phyloP scores from a whole-genome alignment of 1,140 invertebrate species.

The Cephus cinctus region DNA sequence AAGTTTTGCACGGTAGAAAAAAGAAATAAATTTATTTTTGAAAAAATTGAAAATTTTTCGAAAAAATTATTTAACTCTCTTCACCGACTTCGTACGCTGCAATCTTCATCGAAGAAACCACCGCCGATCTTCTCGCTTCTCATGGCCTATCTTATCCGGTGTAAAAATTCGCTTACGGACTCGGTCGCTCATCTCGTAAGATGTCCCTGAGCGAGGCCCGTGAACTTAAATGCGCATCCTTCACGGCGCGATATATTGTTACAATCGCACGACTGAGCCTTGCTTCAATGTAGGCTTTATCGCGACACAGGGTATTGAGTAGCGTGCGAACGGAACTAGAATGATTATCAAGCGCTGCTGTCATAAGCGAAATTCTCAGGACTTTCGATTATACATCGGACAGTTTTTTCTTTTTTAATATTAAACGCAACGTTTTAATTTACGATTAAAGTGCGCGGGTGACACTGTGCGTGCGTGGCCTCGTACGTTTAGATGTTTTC shows the following conservation, averaged over 20 bases:
- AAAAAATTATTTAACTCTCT: background rate
- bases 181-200: conserved; percentile 33
- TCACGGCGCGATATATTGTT: conserved; percentile 49
- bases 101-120: conserved; percentile 9
- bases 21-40: background rate
- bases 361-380: conserved; percentile 41
- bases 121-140: conserved; percentile 14
- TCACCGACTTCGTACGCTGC: background rate
- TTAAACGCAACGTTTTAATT: too few species aligned
- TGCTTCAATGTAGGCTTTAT: conserved; percentile 33
- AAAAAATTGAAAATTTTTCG: background rate
- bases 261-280: conserved; percentile 41
- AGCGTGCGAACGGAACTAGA: conserved; percentile 48
- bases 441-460: too few species aligned
- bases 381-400: too few species aligned
- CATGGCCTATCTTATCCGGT: conserved; percentile 39
- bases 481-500: too few species aligned
- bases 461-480: too few species aligned
- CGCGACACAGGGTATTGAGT: conserved; percentile 50
- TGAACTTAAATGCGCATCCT: conserved; percentile 51
- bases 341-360: conserved; percentile 30
- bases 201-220: conserved; percentile 54
- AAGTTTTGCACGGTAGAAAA: background rate
- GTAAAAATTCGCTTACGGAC: conserved; percentile 47
- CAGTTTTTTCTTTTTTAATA: too few species aligned